These are phyloP conservation scores for Stegodyphus dumicola DNA, from an alignment of 1,140 invertebrate species.

Conservation along the genomic window DNA sequence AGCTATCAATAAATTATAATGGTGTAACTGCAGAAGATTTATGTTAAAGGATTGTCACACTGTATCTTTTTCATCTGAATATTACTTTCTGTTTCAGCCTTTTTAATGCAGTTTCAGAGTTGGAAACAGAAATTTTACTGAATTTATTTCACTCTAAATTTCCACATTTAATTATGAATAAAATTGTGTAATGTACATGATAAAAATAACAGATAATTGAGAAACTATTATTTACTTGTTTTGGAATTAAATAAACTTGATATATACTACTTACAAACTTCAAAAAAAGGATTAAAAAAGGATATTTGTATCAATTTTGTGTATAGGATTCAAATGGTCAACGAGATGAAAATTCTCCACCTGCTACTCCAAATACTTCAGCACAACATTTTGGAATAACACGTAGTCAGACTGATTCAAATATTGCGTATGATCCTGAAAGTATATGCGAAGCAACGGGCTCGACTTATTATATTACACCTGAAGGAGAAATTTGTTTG, in stretches of 20 bases:
- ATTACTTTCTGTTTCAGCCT: too few species aligned
- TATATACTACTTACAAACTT: not conserved
- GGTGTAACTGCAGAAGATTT: too few species aligned
- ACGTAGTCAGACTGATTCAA: slow-evolving; percentile 92
- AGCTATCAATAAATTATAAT: too few species aligned
- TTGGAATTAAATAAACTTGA: not conserved
- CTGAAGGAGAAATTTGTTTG: slow-evolving; percentile 92
- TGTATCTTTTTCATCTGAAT: too few species aligned
- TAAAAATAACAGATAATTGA: too few species aligned
- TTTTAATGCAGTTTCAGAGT: too few species aligned
- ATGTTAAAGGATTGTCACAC: too few species aligned
- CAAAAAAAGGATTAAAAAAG: not conserved
- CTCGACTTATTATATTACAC: slow-evolving; percentile 90
- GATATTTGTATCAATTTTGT: not conserved
- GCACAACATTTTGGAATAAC: slow-evolving; percentile 72
- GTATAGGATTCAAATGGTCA: slow-evolving; percentile 57
- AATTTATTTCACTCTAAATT: too few species aligned
- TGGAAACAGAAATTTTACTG: too few species aligned
- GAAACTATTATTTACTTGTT: not conserved
- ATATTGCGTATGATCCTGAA: slow-evolving; percentile 89
- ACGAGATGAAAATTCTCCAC: slow-evolving; percentile 48
- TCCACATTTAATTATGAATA: too few species aligned
- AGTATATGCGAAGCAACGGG: slow-evolving; percentile 84
- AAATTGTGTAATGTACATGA: too few species aligned
- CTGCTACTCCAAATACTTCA: slow-evolving; percentile 49